phyloP scores from a whole-genome alignment of 2,797 vertebrate genomes.

The Sternotherus odoratus region DNA sequence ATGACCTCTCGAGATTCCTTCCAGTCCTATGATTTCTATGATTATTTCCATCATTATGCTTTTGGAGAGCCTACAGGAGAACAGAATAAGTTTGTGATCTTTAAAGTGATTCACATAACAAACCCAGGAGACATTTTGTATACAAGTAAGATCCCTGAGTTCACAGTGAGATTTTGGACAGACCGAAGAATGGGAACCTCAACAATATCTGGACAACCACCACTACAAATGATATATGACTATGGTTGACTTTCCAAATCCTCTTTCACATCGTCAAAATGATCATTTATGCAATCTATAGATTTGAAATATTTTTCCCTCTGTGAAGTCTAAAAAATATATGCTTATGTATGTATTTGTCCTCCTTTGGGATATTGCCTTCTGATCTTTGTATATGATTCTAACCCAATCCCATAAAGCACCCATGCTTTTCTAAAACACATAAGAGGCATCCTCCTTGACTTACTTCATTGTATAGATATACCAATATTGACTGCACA shows the following conservation, averaged over 20 bases:
- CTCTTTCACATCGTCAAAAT: background rate
- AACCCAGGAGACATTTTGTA: background rate
- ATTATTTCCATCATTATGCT: background rate
- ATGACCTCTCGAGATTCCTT: too few species aligned
- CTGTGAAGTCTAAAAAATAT: background rate
- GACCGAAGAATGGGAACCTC: fast-evolving
- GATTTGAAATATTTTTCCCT: background rate
- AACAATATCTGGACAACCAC: background rate
- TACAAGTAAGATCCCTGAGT: background rate
- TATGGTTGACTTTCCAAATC: background rate
- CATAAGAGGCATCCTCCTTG: background rate
- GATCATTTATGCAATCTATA: background rate
- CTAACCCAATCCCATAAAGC: slow-evolving; percentile 12
- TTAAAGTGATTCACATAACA: background rate
- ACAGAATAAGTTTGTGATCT: background rate
- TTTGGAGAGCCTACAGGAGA: background rate
- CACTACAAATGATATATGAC: background rate
- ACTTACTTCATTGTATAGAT: background rate
- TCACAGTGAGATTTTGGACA: background rate
- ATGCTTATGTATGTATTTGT: background rate
- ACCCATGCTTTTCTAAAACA: background rate
- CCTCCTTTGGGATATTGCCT: background rate
- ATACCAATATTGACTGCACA: background rate
- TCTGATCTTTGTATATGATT: background rate
- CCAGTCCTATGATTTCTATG: too few species aligned